Conservation (phyloP, 2,888 invertebrate species). For the Philhelius pedissequus region DNA sequence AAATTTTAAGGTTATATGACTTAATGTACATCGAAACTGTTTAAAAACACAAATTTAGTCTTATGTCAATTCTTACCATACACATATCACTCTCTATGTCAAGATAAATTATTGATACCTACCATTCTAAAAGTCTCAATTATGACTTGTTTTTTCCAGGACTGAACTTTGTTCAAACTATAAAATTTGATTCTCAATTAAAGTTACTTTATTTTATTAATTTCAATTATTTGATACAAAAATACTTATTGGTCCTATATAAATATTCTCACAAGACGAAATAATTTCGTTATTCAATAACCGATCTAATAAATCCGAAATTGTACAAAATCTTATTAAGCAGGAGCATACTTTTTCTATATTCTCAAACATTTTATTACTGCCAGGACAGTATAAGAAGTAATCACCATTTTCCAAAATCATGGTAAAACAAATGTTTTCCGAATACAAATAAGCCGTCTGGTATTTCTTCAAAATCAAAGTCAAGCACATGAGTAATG, state of each 20-base stretch:
- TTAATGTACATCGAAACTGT: too few species aligned
- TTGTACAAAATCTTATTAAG: constrained; percentile 40
- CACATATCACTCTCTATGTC: too few species aligned
- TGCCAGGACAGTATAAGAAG: constrained; percentile 52
- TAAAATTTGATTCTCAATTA: too few species aligned
- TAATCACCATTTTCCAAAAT: constrained; percentile 24
- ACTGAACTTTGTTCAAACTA: too few species aligned
- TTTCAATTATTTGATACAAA: constrained; percentile 12
- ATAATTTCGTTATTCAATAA: constrained; percentile 16
- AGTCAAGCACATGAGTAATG: constrained; percentile 40
- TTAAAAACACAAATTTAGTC: too few species aligned
- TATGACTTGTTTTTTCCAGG: too few species aligned
- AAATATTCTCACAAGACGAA: constrained; percentile 21
- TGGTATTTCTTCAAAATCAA: constrained; percentile 53
- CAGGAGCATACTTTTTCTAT: constrained; percentile 13
- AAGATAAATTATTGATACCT: too few species aligned
- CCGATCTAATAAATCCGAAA: constrained; percentile 43
- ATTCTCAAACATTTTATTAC: neutral
- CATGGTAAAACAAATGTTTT: constrained; percentile 43
- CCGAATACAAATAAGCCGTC: constrained; percentile 52
- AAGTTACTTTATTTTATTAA: neutral
- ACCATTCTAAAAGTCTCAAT: too few species aligned
- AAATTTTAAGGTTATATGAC: too few species aligned
- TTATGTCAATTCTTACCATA: too few species aligned
- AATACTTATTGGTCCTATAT: constrained; percentile 53